A percentile compares a stretch with the other conserved stretches of the same genome.
Conservation (phyloP, 2,113 vertebrate genomes). For the Arizona elegans region DNA sequence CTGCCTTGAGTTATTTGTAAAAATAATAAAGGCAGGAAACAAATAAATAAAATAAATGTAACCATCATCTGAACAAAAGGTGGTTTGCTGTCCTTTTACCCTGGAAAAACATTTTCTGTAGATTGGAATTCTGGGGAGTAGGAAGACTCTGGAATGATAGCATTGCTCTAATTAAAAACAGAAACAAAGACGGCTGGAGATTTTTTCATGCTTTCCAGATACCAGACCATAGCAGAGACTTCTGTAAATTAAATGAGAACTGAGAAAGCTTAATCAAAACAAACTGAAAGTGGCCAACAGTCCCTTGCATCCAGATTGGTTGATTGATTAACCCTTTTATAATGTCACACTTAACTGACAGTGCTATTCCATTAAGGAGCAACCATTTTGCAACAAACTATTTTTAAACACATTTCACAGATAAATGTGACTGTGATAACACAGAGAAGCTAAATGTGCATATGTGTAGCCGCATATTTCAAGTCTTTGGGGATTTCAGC, state of each 20-base stretch:
- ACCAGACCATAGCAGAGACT: neutral
- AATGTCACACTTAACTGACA: neutral
- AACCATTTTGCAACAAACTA: neutral
- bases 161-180: conserved; percentile 5
- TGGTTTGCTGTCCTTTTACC: neutral
- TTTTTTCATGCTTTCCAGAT: neutral
- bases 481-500: neutral
- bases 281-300: neutral
- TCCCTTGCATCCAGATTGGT: neutral
- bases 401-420: neutral
- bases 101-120: neutral
- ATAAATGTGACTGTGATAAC: neutral
- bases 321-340: neutral
- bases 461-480: neutral
- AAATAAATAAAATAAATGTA: neutral
- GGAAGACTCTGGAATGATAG: neutral
- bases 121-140: neutral
- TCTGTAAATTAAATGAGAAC: neutral
- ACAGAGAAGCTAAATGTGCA: neutral
- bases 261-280: neutral
- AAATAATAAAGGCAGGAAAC: neutral
- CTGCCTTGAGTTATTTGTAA: neutral
- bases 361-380: neutral
- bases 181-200: neutral
- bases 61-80: neutral